phyloP scores from a whole-genome alignment of 2,888 invertebrate species.

The Rotaria socialis region DNA sequence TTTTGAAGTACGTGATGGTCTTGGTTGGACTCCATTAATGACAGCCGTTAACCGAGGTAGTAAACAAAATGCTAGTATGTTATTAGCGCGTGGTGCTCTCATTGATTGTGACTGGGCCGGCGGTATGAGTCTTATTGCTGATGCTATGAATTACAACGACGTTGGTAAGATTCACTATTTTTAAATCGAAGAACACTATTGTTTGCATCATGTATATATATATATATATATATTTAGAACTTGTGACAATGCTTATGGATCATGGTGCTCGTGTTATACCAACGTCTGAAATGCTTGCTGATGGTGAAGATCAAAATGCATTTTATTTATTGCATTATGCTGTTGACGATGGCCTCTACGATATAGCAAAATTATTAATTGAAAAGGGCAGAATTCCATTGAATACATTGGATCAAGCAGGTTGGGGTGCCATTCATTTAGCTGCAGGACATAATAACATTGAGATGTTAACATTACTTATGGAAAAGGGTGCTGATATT shows the following conservation, averaged over 20 bases:
- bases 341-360: background rate
- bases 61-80: background rate
- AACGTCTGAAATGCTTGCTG: background rate
- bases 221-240: background rate
- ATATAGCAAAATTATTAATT: background rate
- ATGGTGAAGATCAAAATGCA: background rate
- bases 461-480: background rate
- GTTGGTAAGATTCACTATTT: background rate
- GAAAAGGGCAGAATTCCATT: background rate
- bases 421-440: conserved; percentile 23
- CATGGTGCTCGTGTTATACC: background rate
- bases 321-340: conserved; percentile 4
- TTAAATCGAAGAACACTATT: background rate
- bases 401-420: background rate
- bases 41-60: conserved; percentile 26
- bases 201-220: background rate
- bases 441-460: conserved; percentile 15
- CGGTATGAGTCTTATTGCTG: background rate
- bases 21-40: conserved; percentile 37
- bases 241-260: background rate
- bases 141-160: background rate
- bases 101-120: background rate
- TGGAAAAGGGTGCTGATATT: background rate
- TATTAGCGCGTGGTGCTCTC: background rate
- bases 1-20: conserved; percentile 3